Conservation (phyloP, 2,797 vertebrate genomes). For the Morus bassanus region DNA sequence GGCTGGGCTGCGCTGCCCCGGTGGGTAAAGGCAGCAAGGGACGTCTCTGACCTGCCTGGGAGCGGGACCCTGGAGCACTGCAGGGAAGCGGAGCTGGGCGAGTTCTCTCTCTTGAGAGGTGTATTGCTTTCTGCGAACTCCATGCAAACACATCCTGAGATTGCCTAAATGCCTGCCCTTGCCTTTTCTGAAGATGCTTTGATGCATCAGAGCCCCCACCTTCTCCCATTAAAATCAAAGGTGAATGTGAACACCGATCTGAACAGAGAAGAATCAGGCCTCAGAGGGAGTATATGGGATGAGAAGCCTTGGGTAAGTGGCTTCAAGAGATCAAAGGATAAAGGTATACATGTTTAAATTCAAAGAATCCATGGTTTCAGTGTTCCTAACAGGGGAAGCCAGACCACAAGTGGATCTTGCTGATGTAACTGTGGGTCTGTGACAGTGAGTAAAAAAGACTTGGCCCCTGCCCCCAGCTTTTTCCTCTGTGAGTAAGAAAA, state of each 20-base stretch:
- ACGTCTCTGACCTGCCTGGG: too few species aligned
- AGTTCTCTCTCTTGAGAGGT: background rate
- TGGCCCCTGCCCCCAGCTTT: background rate
- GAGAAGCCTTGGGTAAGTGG: background rate
- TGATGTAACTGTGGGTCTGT: background rate
- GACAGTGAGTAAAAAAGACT: background rate
- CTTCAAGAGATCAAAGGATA: background rate
- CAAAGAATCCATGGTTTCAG: fast-evolving
- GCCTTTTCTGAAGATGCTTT: background rate
- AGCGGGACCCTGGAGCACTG: background rate
- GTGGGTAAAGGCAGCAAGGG: background rate
- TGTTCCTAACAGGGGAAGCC: background rate
- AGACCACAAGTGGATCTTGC: background rate
- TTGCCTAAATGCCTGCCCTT: background rate
- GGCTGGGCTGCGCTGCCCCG: background rate
- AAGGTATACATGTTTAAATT: background rate
- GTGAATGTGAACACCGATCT: background rate
- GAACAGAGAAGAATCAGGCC: background rate
- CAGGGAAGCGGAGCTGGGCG: background rate
- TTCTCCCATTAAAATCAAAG: background rate
- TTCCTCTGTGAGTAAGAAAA: background rate
- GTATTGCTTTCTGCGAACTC: too few species aligned
- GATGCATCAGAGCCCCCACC: background rate
- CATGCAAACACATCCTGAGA: too few species aligned
- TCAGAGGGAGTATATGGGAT: background rate